Percentiles rank a stretch among this genome's conserved stretches.
phyloP scores from a whole-genome alignment of 2,113 vertebrate genomes.

The Ageneiosus marmoratus region DNA sequence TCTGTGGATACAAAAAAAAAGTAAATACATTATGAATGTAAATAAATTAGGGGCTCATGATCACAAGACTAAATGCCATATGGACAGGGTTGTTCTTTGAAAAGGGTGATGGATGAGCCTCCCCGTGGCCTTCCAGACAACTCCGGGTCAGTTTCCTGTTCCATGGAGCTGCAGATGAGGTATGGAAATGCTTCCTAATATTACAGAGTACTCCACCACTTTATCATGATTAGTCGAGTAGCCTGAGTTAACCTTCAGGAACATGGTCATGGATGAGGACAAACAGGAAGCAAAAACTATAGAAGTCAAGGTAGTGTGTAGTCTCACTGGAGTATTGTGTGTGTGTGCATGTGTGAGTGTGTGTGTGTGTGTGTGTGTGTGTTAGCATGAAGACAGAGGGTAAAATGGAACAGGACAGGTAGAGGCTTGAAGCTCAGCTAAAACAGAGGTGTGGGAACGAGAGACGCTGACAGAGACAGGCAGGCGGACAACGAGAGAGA shows the following conservation, averaged over 20 bases:
- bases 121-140: slow-evolving; percentile 13
- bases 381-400: slow-evolving; percentile 8
- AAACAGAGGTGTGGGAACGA: slow-evolving; percentile 46
- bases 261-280: neutral
- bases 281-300: neutral
- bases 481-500: neutral
- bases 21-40: slow-evolving; percentile 68
- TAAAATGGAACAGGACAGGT: slow-evolving; percentile 27
- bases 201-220: neutral
- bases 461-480: slow-evolving; percentile 16
- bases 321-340: neutral
- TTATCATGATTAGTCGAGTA: slow-evolving; percentile 8
- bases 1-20: slow-evolving; percentile 47
- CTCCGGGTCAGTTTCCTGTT: slow-evolving; percentile 31
- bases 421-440: slow-evolving; percentile 31
- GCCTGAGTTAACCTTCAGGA: neutral
- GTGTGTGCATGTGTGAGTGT: slow-evolving; percentile 35
- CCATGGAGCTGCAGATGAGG: neutral
- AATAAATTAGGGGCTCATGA: slow-evolving; percentile 65
- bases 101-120: slow-evolving; percentile 60
- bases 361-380: slow-evolving; percentile 31
- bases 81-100: slow-evolving; percentile 53
- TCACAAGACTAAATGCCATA: slow-evolving; percentile 64
- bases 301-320: neutral
- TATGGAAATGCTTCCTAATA: slow-evolving; percentile 5